Evolutionary conservation across 2,797 vertebrate species (phyloP).

Genomic region (Allobates femoralis): DNA sequence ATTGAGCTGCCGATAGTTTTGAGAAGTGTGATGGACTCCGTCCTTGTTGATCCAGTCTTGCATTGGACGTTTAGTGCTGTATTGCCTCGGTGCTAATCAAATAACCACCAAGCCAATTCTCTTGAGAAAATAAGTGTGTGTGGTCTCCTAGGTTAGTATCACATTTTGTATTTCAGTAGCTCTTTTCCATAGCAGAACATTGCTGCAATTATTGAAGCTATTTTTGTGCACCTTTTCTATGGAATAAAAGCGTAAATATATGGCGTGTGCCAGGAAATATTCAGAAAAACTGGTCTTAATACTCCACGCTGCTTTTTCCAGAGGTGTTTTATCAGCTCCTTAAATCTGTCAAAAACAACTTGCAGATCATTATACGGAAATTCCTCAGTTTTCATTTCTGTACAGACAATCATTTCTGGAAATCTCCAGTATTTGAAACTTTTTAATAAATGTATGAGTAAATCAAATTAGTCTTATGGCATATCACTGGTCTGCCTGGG

Average conservation of each 20-base stretch:
- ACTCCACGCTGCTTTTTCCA: neutral
- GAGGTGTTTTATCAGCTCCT: conserved; percentile 22
- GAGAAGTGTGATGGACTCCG: too few species aligned
- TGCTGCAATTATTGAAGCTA: conserved; percentile 3
- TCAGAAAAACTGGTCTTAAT: neutral
- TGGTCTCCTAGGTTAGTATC: conserved; percentile 14
- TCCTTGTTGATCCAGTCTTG: neutral
- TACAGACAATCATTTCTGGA: neutral
- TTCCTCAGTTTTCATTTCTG: neutral
- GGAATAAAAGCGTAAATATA: neutral
- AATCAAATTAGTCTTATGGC: too few species aligned
- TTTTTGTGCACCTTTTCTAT: conserved; percentile 16
- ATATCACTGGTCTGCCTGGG: too few species aligned
- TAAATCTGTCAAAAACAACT: conserved; percentile 11
- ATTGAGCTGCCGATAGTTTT: too few species aligned
- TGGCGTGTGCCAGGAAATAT: neutral
- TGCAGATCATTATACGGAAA: neutral
- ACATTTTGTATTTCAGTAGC: conserved; percentile 11
- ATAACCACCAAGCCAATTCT: neutral
- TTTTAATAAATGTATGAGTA: too few species aligned
- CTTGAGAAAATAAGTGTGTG: neutral
- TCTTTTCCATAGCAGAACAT: conserved; percentile 2
- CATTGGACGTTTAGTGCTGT: too few species aligned
- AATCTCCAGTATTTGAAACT: neutral
- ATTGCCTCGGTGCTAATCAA: too few species aligned